Evolutionary conservation across 2,797 vertebrate species (phyloP).

Genomic region (Acanthis flammea): DNA sequence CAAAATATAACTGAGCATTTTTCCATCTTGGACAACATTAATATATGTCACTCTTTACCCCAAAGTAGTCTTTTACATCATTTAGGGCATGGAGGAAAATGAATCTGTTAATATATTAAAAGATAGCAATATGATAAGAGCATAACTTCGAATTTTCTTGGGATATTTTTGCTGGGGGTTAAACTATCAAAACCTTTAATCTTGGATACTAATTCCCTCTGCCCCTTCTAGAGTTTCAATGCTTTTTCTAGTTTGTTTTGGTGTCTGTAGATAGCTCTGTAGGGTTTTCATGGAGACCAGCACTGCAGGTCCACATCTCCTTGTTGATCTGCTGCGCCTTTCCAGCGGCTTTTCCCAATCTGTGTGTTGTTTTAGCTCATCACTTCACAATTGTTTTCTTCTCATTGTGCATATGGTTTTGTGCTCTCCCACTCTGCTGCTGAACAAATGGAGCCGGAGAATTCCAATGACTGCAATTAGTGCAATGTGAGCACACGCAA

Average conservation of each 20-base stretch:
- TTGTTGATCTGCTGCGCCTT: fast-evolving
- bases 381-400: neutral
- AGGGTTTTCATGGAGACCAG: neutral
- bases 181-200: neutral
- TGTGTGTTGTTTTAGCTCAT: neutral
- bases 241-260: neutral
- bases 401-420: neutral
- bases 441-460: neutral
- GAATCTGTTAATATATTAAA: neutral
- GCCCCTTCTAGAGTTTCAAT: neutral
- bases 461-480: neutral
- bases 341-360: neutral
- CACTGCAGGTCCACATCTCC: neutral
- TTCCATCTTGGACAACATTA: neutral
- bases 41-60: neutral
- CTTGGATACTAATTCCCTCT: neutral
- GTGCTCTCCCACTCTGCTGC: neutral
- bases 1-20: neutral
- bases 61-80: neutral
- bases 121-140: neutral
- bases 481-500: neutral
- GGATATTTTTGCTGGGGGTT: neutral
- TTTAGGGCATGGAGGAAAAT: neutral
- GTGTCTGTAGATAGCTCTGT: neutral
- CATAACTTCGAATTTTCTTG: neutral